Percentiles rank a stretch among this genome's conserved stretches.
Conservation (phyloP, 2,113 vertebrate species). For the Ictidomys tridecemlineatus region DNA sequence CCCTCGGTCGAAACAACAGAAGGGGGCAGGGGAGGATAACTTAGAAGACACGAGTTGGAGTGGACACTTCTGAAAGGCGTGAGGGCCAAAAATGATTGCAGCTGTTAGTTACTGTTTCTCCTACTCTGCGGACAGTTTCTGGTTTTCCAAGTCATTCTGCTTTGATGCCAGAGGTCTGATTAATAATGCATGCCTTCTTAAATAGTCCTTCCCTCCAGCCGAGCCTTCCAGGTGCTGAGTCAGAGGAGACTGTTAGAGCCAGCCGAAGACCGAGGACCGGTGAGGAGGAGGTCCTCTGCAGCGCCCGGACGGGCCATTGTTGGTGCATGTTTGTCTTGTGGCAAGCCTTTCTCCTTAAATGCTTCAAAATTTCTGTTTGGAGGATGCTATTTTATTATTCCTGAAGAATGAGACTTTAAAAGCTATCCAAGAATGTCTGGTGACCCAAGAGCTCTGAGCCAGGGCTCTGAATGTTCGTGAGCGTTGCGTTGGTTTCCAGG, state of each 20-base stretch:
- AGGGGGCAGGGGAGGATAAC: too few species aligned
- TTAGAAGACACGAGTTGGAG: neutral
- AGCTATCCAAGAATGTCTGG: neutral
- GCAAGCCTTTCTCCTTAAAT: slow-evolving; percentile 50
- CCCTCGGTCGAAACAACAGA: too few species aligned
- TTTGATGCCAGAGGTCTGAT: slow-evolving; percentile 83
- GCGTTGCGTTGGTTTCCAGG: neutral
- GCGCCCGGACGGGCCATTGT: slow-evolving; percentile 68
- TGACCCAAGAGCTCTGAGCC: neutral
- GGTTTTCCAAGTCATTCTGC: slow-evolving; percentile 83
- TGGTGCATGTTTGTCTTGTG: neutral
- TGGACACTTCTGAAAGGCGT: neutral
- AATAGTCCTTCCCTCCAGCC: slow-evolving; percentile 77
- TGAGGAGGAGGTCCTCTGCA: slow-evolving; percentile 71
- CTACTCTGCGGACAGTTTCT: slow-evolving; percentile 75
- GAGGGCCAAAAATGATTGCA: neutral
- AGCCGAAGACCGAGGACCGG: slow-evolving; percentile 65
- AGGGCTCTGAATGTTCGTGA: neutral
- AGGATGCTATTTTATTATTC: slow-evolving; percentile 27
- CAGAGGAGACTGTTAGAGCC: slow-evolving; percentile 84
- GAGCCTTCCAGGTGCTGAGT: slow-evolving; percentile 86
- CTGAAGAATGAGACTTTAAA: neutral
- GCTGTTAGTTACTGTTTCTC: neutral
- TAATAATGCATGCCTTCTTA: slow-evolving; percentile 85
- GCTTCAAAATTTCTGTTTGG: neutral